Evolutionary conservation across 2,888 invertebrate species (phyloP), one percentile per base, ranked within the genome.

Genomic region (Lochmaea capreae): DNA sequence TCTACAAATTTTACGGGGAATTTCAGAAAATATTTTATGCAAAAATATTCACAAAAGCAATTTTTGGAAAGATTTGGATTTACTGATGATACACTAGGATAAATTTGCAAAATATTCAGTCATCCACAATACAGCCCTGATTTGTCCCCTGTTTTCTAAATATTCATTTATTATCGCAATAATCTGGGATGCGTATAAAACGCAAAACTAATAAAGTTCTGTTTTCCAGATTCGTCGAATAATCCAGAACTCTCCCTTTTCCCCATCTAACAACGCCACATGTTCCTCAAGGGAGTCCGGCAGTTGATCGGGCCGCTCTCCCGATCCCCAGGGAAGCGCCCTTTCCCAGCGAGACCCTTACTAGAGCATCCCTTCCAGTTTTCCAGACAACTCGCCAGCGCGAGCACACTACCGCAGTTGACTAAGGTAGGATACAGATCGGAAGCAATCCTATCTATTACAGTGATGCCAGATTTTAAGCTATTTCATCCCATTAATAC

Each of bases 351-450:
- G 26, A 69, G 54, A 58, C 63, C 58, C 49, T 74, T 43, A 62
- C 16, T n/a, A 18, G 26, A 42, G 61, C 65, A 18, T 11, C 69
- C 46, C 67, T 43, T 67, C 39, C 65, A 67, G 22, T 67, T 67
- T 69, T 39, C 49, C 69, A 76, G 76, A 75, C 73, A 71, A 63
- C 71, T 77, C 26, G 73, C 75, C 42, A 72, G 76, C 67, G 73
- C 74, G 22, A 69, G 75, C 67, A 71, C 77, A 49, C 74, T 83
- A 67, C 83, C 83, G 54, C 81, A 82, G 77, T 80, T 84, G 49
- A 84, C 84, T 43, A 84, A 84, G 81, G 84, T 84, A 82, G 77
- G 79, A 77, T 75, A 76, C 63, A 66, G 59, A 67, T 74, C 42
- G 39, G 42, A 52, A 26, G 42, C 14, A 14, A 42, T 18, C 10